Evolutionary conservation across 2,113 vertebrate species (phyloP).

Genomic region (Megaleporinus macrocephalus): DNA sequence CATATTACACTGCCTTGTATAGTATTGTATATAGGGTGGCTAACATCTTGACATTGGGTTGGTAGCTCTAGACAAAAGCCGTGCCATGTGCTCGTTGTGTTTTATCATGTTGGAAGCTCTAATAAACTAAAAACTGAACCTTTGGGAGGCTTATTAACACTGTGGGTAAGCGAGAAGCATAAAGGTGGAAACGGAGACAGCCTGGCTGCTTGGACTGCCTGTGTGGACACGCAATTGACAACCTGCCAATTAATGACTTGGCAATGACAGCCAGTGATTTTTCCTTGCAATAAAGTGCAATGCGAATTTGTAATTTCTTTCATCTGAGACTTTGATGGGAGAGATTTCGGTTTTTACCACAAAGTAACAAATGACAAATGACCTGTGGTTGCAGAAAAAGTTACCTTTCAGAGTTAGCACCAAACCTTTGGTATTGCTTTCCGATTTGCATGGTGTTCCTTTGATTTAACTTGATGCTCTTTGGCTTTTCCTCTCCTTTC

Average conservation of each 20-base stretch:
- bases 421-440: not conserved
- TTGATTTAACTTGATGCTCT: slow-evolving; percentile 21
- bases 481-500: slow-evolving; percentile 17
- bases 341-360: not conserved
- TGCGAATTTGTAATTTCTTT: not conserved
- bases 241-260: slow-evolving; percentile 13
- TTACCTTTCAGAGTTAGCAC: not conserved
- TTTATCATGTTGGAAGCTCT: no score
- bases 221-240: slow-evolving; percentile 21
- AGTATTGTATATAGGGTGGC: no score
- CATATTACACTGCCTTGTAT: no score
- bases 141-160: not conserved
- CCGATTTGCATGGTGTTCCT: not conserved
- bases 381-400: slow-evolving; percentile 13
- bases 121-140: no score
- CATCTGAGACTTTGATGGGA: slow-evolving; percentile 1
- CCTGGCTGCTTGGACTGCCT: not conserved
- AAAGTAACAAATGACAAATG: not conserved
- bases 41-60: no score
- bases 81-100: no score
- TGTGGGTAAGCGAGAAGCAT: not conserved
- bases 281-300: slow-evolving; percentile 5
- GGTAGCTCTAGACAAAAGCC: no score
- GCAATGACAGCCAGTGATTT: slow-evolving; percentile 14
- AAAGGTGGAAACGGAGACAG: not conserved